These are phyloP conservation scores for Heterodera carotae DNA, from an alignment of 1,140 invertebrate genomes.

Conservation along the genomic window DNA sequence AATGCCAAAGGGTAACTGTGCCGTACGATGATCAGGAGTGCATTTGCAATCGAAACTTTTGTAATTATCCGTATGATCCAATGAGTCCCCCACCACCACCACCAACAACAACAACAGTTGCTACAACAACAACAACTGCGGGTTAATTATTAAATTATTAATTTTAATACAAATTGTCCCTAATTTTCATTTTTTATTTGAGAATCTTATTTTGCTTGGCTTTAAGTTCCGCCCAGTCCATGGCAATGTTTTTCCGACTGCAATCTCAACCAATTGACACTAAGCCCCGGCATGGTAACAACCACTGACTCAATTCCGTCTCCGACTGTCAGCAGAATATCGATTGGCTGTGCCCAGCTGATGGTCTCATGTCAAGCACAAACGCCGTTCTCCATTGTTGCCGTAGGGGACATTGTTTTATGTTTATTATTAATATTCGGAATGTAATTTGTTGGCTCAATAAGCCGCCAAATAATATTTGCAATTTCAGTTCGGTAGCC, in stretches of 20 bases:
- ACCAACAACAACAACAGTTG: conserved; percentile 2
- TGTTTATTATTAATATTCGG: too few species aligned
- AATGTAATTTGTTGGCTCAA: too few species aligned
- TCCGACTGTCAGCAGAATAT: background rate
- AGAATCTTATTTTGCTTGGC: background rate
- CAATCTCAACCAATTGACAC: background rate
- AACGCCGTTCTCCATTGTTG: background rate
- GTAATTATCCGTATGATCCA: conserved; percentile 18
- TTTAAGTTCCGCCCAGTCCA: conserved; percentile 8
- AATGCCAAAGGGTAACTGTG: conserved; percentile 15
- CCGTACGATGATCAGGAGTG: conserved; percentile 23
- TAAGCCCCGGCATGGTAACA: background rate
- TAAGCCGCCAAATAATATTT: too few species aligned
- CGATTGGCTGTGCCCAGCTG: conserved; percentile 3
- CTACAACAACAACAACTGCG: background rate
- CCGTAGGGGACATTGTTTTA: background rate
- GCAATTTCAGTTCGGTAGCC: background rate
- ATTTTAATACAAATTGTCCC: background rate
- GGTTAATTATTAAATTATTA: too few species aligned
- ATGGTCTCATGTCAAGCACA: conserved; percentile 6
- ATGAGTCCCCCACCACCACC: background rate
- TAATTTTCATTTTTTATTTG: background rate
- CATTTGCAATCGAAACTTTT: conserved; percentile 22
- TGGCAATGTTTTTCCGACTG: conserved; percentile 16
- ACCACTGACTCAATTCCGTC: background rate